A percentile compares a stretch with the other conserved stretches of the same genome.
phyloP scores from a whole-genome alignment of 2,888 invertebrate species.

The Trichacis sp. region DNA sequence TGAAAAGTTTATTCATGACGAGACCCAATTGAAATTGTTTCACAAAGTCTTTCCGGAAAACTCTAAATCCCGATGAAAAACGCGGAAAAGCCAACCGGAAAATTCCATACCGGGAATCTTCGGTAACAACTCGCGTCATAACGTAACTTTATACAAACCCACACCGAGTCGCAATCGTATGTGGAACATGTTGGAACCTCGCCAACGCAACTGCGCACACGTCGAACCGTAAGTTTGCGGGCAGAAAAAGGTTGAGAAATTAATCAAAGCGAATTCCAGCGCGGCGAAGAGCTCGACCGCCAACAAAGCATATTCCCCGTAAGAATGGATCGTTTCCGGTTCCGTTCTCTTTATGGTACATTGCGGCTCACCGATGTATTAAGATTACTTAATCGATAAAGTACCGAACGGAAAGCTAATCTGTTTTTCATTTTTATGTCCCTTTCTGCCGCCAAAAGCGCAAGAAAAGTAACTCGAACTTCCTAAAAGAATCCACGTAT shows the following conservation, averaged over 20 bases:
- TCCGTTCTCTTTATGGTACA: conserved; percentile 69
- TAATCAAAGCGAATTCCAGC: conserved; percentile 68
- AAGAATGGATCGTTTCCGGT: conserved; percentile 69
- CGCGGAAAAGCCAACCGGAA: too few relatives aligned
- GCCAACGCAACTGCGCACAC: conserved; percentile 32
- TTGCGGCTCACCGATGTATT: conserved; percentile 70
- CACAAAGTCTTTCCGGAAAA: too few relatives aligned
- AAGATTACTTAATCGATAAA: conserved; percentile 70
- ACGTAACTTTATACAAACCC: neutral
- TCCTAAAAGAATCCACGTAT: too few relatives aligned
- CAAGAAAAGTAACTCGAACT: too few relatives aligned
- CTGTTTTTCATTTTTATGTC: conserved; percentile 55
- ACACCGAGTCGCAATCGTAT: conserved; percentile 5
- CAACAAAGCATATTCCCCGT: conserved; percentile 69
- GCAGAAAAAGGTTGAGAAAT: conserved; percentile 55
- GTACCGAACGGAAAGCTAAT: conserved; percentile 60
- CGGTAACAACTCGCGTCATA: neutral
- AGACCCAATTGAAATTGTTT: too few relatives aligned
- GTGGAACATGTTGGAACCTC: conserved; percentile 35
- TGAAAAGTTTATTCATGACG: too few relatives aligned
- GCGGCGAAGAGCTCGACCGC: conserved; percentile 55
- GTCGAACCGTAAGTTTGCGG: conserved; percentile 43
- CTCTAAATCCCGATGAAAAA: too few relatives aligned
- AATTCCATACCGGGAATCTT: too few relatives aligned
- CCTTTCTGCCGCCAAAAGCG: conserved; percentile 21